Evolutionary conservation across 2,797 vertebrate genomes (phyloP), one percentile per base, ranked within the genome.

Genomic region (Brotogeris chrysoptera): DNA sequence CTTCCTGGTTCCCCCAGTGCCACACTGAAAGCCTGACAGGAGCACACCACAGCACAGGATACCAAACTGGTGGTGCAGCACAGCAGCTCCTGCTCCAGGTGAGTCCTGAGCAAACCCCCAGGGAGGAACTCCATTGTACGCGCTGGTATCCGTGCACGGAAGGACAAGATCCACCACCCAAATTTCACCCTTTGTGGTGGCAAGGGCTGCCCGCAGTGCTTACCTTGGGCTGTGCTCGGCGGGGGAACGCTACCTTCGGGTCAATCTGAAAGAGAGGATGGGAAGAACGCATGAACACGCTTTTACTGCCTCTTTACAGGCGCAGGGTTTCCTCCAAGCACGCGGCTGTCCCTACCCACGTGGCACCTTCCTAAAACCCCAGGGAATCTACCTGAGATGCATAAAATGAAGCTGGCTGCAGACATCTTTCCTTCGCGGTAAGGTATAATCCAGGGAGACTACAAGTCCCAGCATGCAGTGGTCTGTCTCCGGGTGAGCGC

Each of bases 161-260:
- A 53, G 43, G 18, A 77, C 34, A 66, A 39, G 32, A 47, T 44
- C 50, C 43, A 78, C n/a, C 43, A 39, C 38, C 44, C 82, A 2
- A 24, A 16, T 24, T 53, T 19, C 20, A 9, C 47, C 30, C 49
- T 46, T 34, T 34, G 41, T 41, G 43, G 46, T 6, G 27, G 50
- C 78, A 80, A 87, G 28, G 57, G 44, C 47, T 63, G 65, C 63
- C 50, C 4, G 6, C 41, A 88, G 43, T 36, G 97, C 99, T 98
- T 98, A 99, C 99, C 99, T 99, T 99, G 92, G 99, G 99, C 97
- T 99, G 99, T 97, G 99, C 99, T 98, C 99, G 97, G 86, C 99
- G 99, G 84, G 99, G 99, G 96, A 99, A 99, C 2, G 99, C 99
- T 94, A 99, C 99, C 98, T 99, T 99, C 41, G 99, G 99, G 90